These are phyloP conservation scores for Tyrannus savana DNA, from an alignment of 2,113 vertebrate species.

Conservation along the genomic window DNA sequence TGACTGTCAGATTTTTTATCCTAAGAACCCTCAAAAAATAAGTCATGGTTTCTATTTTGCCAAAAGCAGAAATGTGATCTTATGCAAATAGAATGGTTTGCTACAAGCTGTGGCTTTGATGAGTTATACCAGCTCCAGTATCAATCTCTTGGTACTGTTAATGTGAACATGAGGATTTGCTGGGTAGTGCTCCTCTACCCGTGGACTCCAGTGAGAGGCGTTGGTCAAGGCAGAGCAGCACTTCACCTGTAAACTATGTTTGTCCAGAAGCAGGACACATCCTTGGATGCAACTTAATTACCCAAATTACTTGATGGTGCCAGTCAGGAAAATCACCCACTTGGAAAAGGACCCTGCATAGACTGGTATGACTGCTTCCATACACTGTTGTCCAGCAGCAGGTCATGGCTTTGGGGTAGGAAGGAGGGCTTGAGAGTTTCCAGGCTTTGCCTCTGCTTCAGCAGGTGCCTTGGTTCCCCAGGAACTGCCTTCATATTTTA, in stretches of 20 bases:
- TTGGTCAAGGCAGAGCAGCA: neutral
- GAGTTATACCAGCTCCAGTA: neutral
- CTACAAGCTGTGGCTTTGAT: neutral
- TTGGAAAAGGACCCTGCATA: neutral
- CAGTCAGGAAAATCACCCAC: neutral
- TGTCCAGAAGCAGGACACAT: neutral
- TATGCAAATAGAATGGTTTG: neutral
- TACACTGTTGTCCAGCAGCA: fast-evolving
- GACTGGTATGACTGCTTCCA: neutral
- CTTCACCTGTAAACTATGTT: neutral
- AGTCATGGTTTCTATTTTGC: neutral
- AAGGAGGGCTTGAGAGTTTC: neutral
- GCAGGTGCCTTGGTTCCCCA: neutral
- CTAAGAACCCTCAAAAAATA: neutral
- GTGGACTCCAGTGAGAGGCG: neutral
- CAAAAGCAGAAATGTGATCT: neutral
- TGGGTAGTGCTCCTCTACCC: neutral
- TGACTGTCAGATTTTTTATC: neutral
- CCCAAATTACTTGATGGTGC: neutral
- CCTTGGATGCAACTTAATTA: neutral
- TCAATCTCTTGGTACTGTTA: neutral
- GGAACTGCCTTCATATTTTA: neutral
- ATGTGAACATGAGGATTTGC: neutral
- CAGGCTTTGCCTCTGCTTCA: neutral
- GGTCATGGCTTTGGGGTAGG: neutral